Evolutionary conservation across 2,888 invertebrate species (phyloP), one percentile per base, ranked within the genome.

Genomic region (Cancer borealis): DNA sequence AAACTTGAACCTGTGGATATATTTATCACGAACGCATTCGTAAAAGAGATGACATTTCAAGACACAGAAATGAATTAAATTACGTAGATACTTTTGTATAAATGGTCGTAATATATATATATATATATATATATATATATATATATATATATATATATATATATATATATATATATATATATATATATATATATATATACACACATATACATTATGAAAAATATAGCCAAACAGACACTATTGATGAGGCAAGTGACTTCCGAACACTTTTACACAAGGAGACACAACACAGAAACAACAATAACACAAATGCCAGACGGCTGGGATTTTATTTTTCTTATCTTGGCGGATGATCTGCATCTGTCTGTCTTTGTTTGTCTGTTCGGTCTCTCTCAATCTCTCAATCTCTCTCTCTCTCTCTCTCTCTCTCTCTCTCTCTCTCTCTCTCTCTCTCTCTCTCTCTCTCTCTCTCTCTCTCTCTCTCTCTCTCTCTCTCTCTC

Each of bases 391-490:
- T 66, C 66, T 66, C 66, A n/a, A 21, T 66, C 66, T 66, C 66
- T 66, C 66, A n/a, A n/a, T 66, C 66, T 66, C 66, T 66, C 66
- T 66, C 66, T 66, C 66, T 66, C 66, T 66, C 66, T 66, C 66
- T 66, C 30, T 26, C 30, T 26, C 79, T 30, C 26, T 30, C 30
- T 79, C 30, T 79, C 79, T 79, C 30, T 79, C 79, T 79, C 30
- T 79, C 26, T 79, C 79, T 79, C 73, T 73, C 73, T 73, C 73
- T 73, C 73, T 73, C 73, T 73, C 73, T 73, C 73, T 73, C 73
- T 73, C 73, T 73, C 73, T 73, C 73, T 73, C 73, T 73, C 73
- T 73, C 73, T 73, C 73, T 73, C 73, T 73, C 73, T 73, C 73
- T 73, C 73, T 73, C 73, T 73, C 73, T 73, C 73, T 73, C 73